Evolutionary conservation across 2,113 vertebrate species (phyloP), one percentile per base, ranked within the genome.

Genomic region (Hymenochirus boettgeri): DNA sequence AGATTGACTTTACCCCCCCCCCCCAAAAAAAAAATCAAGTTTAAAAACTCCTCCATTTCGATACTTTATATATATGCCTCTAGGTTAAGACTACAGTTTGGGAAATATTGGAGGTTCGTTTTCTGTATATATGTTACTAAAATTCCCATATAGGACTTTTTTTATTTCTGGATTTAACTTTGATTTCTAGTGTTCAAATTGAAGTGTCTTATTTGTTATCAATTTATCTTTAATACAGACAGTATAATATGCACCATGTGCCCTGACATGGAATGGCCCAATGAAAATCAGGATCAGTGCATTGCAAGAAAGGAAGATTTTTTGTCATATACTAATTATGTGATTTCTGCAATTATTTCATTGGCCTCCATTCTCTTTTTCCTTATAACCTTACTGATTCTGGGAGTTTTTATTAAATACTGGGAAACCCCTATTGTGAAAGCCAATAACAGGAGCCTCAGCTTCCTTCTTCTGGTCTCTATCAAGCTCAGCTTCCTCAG

Each of bases 391-490:
- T 69, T 73, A 5, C 22, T 48, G 4, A 78, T 86, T 26, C 57
- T 75, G 19, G 66, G 73, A 18, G 73, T 86, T 65, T 85, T 87
- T 70, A 74, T 79, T 39, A 76, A 13, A 42, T 61, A 87, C 69
- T 73, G 75, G 56, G 62, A 56, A 46, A 81, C 83, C 1, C 85
- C 87, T 0, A 79, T 90, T 6, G 86, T 90, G n/a, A 76, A 64
- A 29, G 85, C 86, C 54, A 90, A 86, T 72, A 90, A 90, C 74
- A 84, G 82, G 7, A 80, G 83, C 63, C 61, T 90, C 66, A 90
- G 88, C 70, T 88, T 88, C 75, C 71, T 90, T 64, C 74, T 90
- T 56, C 82, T 90, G 70, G 73, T 85, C 46, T 86, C 88, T 4
- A 73, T 90, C 75, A 80, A 57, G 29, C 65, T 87, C 50, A 87